These are phyloP conservation scores for Eremobia ochroleuca DNA, from an alignment of 2,888 invertebrate species.

Conservation along the genomic window DNA sequence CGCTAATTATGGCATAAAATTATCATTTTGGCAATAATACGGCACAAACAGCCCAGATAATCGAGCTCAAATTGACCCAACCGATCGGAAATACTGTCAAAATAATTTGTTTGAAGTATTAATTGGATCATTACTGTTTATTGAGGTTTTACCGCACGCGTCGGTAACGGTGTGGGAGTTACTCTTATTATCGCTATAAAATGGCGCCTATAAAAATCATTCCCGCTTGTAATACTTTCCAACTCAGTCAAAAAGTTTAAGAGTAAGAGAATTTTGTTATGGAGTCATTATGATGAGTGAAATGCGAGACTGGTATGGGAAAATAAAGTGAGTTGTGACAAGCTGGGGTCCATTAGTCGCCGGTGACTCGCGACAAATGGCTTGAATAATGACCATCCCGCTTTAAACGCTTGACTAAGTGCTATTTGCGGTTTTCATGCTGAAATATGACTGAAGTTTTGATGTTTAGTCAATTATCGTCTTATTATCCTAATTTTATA, in stretches of 20 bases:
- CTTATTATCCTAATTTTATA: slow-evolving; percentile 43
- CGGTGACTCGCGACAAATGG: slow-evolving; percentile 77
- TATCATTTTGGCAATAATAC: slow-evolving; percentile 32
- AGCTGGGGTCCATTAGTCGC: slow-evolving; percentile 71
- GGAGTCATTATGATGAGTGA: slow-evolving; percentile 59
- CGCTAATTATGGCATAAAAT: slow-evolving; percentile 37
- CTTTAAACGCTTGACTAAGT: slow-evolving; percentile 74
- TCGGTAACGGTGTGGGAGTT: slow-evolving; percentile 34
- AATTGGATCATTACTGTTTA: slow-evolving; percentile 65
- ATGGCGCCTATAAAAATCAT: slow-evolving; percentile 49
- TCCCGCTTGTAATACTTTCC: slow-evolving; percentile 29
- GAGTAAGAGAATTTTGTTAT: slow-evolving; percentile 44
- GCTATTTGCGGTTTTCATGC: slow-evolving; percentile 71
- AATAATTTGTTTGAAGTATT: slow-evolving; percentile 58
- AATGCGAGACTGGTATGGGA: slow-evolving; percentile 68
- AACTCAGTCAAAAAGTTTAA: slow-evolving; percentile 47
- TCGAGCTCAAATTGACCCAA: slow-evolving; percentile 42
- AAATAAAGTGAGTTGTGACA: slow-evolving; percentile 72
- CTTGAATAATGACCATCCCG: slow-evolving; percentile 77
- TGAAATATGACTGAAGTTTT: slow-evolving; percentile 58
- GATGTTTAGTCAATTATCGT: slow-evolving; percentile 51
- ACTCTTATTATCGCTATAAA: slow-evolving; percentile 49
- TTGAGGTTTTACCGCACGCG: slow-evolving; percentile 51
- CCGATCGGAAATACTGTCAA: slow-evolving; percentile 50
- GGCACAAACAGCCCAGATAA: slow-evolving; percentile 31